These are phyloP conservation scores for Drosophila quasianomalipes DNA, from an alignment of 2,888 invertebrate genomes.

Conservation along the genomic window DNA sequence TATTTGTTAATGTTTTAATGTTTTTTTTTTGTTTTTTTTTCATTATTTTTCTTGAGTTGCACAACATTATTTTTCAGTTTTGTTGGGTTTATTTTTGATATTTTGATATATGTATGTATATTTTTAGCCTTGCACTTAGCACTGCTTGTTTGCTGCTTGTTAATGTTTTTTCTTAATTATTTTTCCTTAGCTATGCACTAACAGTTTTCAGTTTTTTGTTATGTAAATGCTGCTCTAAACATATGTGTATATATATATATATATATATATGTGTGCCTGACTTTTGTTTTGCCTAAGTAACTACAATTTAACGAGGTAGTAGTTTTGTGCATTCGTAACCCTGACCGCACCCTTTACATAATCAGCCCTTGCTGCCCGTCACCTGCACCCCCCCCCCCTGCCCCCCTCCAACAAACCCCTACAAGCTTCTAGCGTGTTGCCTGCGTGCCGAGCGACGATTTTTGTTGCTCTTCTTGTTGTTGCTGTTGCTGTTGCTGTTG, in stretches of 20 bases:
- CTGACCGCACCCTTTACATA: conserved; percentile 61
- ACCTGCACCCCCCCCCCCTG: neutral
- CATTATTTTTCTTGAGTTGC: neutral
- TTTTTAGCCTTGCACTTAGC: neutral
- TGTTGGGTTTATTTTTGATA: conserved; percentile 6
- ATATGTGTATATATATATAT: neutral
- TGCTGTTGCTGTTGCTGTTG: conserved; percentile 38
- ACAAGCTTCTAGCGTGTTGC: conserved; percentile 35
- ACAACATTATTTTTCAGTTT: neutral
- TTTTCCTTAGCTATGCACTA: neutral
- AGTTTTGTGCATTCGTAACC: conserved; percentile 44
- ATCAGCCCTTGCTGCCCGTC: neutral
- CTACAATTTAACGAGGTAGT: conserved; percentile 10
- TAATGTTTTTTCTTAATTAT: neutral
- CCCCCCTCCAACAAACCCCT: neutral
- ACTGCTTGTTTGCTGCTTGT: neutral
- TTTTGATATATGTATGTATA: neutral
- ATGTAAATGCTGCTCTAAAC: neutral
- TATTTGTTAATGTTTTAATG: neutral
- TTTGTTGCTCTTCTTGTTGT: conserved; percentile 23
- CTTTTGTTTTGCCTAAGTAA: conserved; percentile 1
- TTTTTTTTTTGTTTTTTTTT: neutral
- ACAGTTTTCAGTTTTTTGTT: neutral
- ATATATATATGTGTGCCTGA: neutral
- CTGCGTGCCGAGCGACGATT: conserved; percentile 69